Conservation (phyloP, 2,113 vertebrate genomes). For the Saccopteryx leptura region DNA sequence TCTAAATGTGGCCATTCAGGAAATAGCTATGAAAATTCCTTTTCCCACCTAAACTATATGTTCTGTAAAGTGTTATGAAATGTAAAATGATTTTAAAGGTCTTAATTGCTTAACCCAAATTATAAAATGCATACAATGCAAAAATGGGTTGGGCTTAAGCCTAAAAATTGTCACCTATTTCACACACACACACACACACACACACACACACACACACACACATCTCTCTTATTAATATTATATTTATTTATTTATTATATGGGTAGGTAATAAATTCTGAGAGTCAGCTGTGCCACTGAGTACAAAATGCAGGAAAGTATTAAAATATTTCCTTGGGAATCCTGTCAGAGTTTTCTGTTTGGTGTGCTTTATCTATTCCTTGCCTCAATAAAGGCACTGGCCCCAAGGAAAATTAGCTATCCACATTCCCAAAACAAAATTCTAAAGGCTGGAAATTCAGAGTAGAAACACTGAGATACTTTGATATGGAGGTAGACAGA, state of each 20-base stretch:
- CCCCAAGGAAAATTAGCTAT: slow-evolving; percentile 68
- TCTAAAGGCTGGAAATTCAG: slow-evolving; percentile 52
- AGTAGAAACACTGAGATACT: slow-evolving; percentile 42
- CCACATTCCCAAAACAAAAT: slow-evolving; percentile 66
- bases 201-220: background rate
- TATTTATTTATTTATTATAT: background rate
- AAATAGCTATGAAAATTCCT: slow-evolving; percentile 83
- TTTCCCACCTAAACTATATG: slow-evolving; percentile 62
- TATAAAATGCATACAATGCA: slow-evolving; percentile 65
- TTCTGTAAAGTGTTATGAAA: slow-evolving; percentile 76
- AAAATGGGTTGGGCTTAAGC: slow-evolving; percentile 67
- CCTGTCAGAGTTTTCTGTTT: slow-evolving; percentile 55
- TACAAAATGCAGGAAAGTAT: slow-evolving; percentile 41
- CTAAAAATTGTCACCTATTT: slow-evolving; percentile 55
- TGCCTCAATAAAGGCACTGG: slow-evolving; percentile 62
- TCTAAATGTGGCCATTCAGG: slow-evolving; percentile 84
- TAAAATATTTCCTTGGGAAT: slow-evolving; percentile 66
- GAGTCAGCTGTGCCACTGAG: background rate
- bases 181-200: background rate
- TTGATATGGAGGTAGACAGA: slow-evolving; percentile 22
- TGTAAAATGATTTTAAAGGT: slow-evolving; percentile 75
- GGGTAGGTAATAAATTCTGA: slow-evolving; percentile 44
- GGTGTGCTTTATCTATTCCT: slow-evolving; percentile 29
- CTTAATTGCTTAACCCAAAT: slow-evolving; percentile 70
- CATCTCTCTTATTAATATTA: background rate